phyloP scores from a whole-genome alignment of 2,888 invertebrate genomes.

The Scotopteryx bipunctaria region DNA sequence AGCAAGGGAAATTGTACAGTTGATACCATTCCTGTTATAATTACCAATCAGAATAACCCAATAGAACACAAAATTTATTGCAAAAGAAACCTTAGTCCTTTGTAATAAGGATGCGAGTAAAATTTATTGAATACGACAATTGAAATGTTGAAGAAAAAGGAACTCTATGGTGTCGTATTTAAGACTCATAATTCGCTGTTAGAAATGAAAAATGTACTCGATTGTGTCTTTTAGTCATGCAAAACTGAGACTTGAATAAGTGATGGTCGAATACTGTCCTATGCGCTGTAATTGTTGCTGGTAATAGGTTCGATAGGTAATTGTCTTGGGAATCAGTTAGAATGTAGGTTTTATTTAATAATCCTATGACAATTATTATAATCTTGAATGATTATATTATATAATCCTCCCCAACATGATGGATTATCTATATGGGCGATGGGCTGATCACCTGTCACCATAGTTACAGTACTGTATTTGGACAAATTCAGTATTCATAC shows the following conservation, averaged over 20 bases:
- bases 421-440: too few relatives aligned
- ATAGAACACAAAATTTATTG: background rate
- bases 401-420: too few relatives aligned
- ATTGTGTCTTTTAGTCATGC: slow-evolving; percentile 48
- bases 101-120: slow-evolving; percentile 27
- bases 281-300: too few relatives aligned
- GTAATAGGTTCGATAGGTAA: background rate
- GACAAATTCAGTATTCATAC: too few relatives aligned
- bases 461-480: too few relatives aligned
- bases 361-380: too few relatives aligned
- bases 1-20: slow-evolving; percentile 59
- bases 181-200: too few relatives aligned
- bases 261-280: slow-evolving; percentile 30
- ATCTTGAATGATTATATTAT: too few relatives aligned
- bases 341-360: too few relatives aligned
- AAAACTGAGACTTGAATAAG: slow-evolving; percentile 51
- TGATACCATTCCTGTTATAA: slow-evolving; percentile 52
- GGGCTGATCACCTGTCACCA: too few relatives aligned
- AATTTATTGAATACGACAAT: background rate
- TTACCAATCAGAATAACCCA: slow-evolving; percentile 43
- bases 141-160: background rate
- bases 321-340: background rate
- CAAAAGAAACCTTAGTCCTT: slow-evolving; percentile 18
- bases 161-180: background rate
- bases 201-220: too few relatives aligned